phyloP scores from a whole-genome alignment of 64 coral and sea anemone species.

The Hydrozoanthus tunicans region DNA sequence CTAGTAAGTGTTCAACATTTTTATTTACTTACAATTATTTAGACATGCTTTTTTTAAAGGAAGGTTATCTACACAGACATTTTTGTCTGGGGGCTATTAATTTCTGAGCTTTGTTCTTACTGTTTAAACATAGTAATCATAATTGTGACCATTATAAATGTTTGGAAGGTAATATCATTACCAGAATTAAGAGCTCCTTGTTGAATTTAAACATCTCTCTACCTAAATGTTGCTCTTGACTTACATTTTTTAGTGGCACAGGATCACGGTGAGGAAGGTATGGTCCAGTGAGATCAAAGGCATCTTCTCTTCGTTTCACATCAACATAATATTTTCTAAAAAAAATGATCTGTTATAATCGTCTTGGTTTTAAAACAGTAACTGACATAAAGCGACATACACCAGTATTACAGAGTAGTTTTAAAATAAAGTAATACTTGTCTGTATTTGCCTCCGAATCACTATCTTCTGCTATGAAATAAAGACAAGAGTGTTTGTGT shows the following conservation, averaged over 20 bases:
- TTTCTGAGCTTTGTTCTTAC: too few relatives aligned
- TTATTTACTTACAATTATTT: too few relatives aligned
- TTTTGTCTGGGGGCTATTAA: too few relatives aligned
- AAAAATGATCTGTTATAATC: background rate
- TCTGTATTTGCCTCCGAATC: slow-evolving; percentile 57
- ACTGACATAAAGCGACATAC: background rate
- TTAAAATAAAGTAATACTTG: slow-evolving; percentile 1
- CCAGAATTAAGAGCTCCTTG: too few relatives aligned
- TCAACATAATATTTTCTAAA: slow-evolving; percentile 99
- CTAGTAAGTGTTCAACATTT: too few relatives aligned
- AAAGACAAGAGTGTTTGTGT: slow-evolving; percentile 72
- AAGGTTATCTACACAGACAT: too few relatives aligned
- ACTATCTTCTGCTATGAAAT: slow-evolving; percentile 72
- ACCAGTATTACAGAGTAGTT: too few relatives aligned
- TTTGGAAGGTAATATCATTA: too few relatives aligned
- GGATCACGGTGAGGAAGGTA: slow-evolving; percentile 85
- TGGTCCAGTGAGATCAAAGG: slow-evolving; percentile 94
- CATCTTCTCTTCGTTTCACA: slow-evolving; percentile 97
- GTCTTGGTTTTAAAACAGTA: background rate
- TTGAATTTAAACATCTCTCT: too few relatives aligned
- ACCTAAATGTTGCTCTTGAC: background rate
- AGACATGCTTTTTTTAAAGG: too few relatives aligned
- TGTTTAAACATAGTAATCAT: too few relatives aligned
- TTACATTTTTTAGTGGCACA: slow-evolving; percentile 80
- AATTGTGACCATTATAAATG: too few relatives aligned